Conservation (phyloP, 1,140 invertebrate species). For the Drosophila willistoni region DNA sequence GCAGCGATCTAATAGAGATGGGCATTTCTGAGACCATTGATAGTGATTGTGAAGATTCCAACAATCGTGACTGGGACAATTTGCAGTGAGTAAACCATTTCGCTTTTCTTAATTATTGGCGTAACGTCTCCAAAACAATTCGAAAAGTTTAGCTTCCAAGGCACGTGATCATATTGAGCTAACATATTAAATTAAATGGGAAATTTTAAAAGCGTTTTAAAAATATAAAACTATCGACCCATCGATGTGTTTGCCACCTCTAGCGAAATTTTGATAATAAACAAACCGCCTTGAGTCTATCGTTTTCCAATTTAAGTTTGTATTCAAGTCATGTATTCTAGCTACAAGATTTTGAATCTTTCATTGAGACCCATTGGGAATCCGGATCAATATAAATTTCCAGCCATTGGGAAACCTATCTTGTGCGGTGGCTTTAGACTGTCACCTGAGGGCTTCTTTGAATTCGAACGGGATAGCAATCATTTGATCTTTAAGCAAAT, state of each 20-base stretch:
- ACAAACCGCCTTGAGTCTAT: neutral
- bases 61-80: neutral
- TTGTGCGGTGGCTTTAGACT: constrained; percentile 44
- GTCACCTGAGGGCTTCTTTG: constrained; percentile 34
- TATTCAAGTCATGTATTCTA: constrained; percentile 17
- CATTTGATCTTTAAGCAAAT: constrained; percentile 27
- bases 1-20: constrained; percentile 9
- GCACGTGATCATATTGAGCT: too few relatives aligned
- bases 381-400: constrained; percentile 26
- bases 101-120: neutral
- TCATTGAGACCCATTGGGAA: neutral
- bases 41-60: too few relatives aligned
- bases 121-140: too few relatives aligned
- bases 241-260: neutral
- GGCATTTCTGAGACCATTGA: constrained; percentile 11
- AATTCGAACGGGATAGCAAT: constrained; percentile 31
- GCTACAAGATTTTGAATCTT: constrained; percentile 25
- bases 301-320: neutral
- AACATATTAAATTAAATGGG: too few relatives aligned
- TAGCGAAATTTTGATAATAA: neutral
- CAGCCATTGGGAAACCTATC: constrained; percentile 11
- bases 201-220: too few relatives aligned
- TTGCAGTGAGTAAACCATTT: constrained; percentile 14
- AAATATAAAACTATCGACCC: too few relatives aligned
- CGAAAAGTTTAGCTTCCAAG: too few relatives aligned